phyloP scores from a whole-genome alignment of 2,797 vertebrate genomes.

The Euthynnus affinis region DNA sequence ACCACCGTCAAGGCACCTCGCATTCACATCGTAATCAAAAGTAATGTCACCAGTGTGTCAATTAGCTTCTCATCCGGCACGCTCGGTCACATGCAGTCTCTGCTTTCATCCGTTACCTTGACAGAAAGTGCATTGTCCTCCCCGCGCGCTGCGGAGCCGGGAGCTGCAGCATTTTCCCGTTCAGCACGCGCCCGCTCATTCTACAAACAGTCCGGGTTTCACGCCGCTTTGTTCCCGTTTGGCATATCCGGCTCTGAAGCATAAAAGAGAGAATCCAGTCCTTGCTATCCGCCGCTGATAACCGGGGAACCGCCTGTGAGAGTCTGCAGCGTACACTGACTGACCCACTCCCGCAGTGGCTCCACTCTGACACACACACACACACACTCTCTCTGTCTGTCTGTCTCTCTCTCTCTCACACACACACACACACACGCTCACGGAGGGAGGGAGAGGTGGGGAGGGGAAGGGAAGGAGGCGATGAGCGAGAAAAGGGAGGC shows the following conservation, averaged over 20 bases:
- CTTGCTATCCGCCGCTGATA: slow-evolving; percentile 47
- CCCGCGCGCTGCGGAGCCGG: slow-evolving; percentile 82
- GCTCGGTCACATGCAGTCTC: slow-evolving; percentile 23
- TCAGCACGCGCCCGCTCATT: slow-evolving; percentile 87
- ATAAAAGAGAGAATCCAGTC: slow-evolving; percentile 32
- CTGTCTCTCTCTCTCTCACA: slow-evolving; percentile 39
- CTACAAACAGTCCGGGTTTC: slow-evolving; percentile 65
- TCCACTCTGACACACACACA: slow-evolving; percentile 54
- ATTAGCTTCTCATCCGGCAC: slow-evolving; percentile 29
- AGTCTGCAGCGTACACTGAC: slow-evolving; percentile 77
- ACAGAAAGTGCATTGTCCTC: slow-evolving; percentile 88
- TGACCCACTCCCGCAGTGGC: slow-evolving; percentile 78
- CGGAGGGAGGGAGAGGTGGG: slow-evolving; percentile 50
- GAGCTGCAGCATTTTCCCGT: slow-evolving; percentile 87
- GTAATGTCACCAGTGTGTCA: slow-evolving; percentile 46
- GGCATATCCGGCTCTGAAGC: slow-evolving; percentile 66
- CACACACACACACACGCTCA: slow-evolving; percentile 34
- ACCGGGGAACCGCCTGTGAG: slow-evolving; percentile 66
- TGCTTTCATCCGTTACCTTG: slow-evolving; percentile 80
- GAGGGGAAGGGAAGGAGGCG: slow-evolving; percentile 54
- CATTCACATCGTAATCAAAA: not conserved
- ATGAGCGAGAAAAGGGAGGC: slow-evolving; percentile 64
- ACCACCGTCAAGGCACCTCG: not conserved
- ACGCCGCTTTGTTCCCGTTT: slow-evolving; percentile 76
- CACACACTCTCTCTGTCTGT: slow-evolving; percentile 33